phyloP scores from a whole-genome alignment of 2,888 invertebrate species.

The Calameuta idolon region DNA sequence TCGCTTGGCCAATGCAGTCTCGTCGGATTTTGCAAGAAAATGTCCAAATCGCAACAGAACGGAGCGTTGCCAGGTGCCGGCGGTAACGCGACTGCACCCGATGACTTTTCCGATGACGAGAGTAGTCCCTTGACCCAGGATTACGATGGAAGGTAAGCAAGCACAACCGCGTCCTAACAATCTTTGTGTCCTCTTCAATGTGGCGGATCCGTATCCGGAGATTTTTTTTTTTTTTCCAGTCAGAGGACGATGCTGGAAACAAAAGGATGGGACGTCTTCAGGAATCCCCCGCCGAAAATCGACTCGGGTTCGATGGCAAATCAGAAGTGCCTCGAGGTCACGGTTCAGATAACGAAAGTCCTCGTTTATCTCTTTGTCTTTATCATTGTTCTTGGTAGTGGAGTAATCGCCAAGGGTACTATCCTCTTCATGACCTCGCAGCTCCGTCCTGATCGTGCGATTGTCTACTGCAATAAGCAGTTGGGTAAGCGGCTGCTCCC shows the following conservation, averaged over 20 bases:
- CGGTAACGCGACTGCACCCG: constrained; percentile 73
- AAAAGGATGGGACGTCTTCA: constrained; percentile 97
- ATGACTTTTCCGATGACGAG: constrained; percentile 88
- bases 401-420: constrained; percentile 89
- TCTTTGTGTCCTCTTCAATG: constrained; percentile 8
- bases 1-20: no score
- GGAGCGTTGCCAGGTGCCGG: constrained; percentile 71
- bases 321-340: constrained; percentile 87
- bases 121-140: constrained; percentile 88
- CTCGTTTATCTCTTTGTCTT: constrained; percentile 89
- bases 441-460: constrained; percentile 79
- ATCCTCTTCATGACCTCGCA: constrained; percentile 94
- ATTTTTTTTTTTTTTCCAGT: constrained; percentile 65
- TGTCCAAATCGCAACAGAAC: constrained; percentile 76
- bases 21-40: constrained; percentile 46
- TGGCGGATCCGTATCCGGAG: neutral
- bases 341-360: constrained; percentile 86
- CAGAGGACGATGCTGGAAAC: constrained; percentile 87
- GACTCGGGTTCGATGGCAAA: constrained; percentile 91
- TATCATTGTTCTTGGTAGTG: constrained; percentile 84
- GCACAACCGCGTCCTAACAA: no score
- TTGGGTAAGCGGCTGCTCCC: constrained; percentile 73
- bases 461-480: constrained; percentile 87
- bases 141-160: constrained; percentile 87
- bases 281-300: constrained; percentile 89